Evolutionary conservation across 1,140 invertebrate genomes (phyloP).

Genomic region (Monomorium pharaonis): DNA sequence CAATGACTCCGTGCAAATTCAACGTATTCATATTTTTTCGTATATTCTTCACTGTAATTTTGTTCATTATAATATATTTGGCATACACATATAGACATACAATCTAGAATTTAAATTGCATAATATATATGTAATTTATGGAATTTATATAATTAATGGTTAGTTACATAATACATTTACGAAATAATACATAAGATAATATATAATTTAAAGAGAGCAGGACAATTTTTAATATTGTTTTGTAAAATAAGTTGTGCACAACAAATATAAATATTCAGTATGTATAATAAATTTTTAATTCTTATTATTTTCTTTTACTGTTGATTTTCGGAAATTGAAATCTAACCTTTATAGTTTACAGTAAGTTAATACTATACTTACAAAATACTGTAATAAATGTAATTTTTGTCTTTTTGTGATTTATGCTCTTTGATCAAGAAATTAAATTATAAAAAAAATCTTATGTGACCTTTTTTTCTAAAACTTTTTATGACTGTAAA

Average conservation of each 20-base stretch:
- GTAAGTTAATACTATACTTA: background rate
- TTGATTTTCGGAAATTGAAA: background rate
- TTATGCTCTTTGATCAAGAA: background rate
- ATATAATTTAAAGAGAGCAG: background rate
- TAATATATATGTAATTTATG: too few relatives aligned
- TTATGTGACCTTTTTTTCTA: background rate
- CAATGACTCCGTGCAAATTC: background rate
- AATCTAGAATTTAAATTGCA: background rate
- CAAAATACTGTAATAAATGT: background rate
- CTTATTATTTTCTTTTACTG: background rate
- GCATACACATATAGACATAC: background rate
- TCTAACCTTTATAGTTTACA: background rate
- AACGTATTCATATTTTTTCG: conserved; percentile 16
- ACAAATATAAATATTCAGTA: background rate
- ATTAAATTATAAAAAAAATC: conserved; percentile 10
- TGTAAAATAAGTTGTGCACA: background rate
- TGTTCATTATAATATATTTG: background rate
- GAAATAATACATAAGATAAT: background rate
- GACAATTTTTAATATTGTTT: background rate
- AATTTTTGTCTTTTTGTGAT: background rate
- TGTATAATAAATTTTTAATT: background rate
- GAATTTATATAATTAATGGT: conserved; percentile 12
- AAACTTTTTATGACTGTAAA: background rate
- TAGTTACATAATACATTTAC: background rate
- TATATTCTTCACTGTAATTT: background rate